Base-by-base conservation (phyloP, 1,140 invertebrate genomes). In the Ceratina calcarata region DNA sequence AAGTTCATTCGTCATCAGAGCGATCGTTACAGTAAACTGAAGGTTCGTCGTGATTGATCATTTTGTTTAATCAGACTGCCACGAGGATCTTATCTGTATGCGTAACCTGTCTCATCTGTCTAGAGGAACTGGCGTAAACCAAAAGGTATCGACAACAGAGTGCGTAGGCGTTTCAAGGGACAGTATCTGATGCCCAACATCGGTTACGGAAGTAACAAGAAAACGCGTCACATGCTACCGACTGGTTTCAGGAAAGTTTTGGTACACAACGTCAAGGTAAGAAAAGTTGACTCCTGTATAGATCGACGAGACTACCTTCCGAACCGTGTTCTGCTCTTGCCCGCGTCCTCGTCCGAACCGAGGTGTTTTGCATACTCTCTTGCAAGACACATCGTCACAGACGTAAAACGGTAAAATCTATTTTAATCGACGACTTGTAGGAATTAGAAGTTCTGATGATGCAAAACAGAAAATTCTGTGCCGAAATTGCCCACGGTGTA, bases 121-220 rank as follows among this genome's bases (percentile, higher is more conserved):
- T 88, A 96, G 95, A 93, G 95, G 79, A 97, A 96, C 94, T 98
- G 97, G 98, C 94, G 98, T 87, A 98, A 98, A 94, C 98, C 98
- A 0, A 98, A 98, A 92, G 98, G 99, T 99, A 99, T 99, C 94
- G 99, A 99, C 94, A 99, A 99, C 95, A 96, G 99, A 94, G 99
- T 99, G 13, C 95, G 99, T 86, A 96, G 99, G 90, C 95, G 98
- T 85, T 99, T 99, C 94, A 99, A 99, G 96, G 99, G 99, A 32
- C 98, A 99, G 91, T 98, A 97, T 91, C 94, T 98, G 93, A 99
- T 99, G 99, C 99, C 99, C 61, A 99, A 97, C 90, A 99, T 99
- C 94, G 99, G 99, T 96, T 99, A 99, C 93, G 99, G 99, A 89
- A 98, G 98, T 83, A 97, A 97, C 91, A 97, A 97, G 91, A 97